A percentile compares a stretch with the other conserved stretches of the same genome.
Conservation (phyloP, 2,888 invertebrate genomes). For the Scaptodrosophila latifasciaeformis region DNA sequence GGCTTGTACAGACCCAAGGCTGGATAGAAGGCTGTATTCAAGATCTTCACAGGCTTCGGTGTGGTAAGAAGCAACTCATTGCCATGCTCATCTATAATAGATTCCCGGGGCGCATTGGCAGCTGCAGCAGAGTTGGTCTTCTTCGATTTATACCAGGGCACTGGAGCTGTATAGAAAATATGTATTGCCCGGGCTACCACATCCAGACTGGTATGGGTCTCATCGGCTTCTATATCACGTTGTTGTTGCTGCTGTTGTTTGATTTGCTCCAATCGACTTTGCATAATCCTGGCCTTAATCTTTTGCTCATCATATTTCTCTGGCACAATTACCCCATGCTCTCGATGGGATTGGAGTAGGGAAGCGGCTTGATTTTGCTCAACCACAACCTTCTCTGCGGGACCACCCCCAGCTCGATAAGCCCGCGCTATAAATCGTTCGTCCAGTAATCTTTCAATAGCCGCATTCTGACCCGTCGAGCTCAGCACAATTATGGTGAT, state of each 20-base stretch:
- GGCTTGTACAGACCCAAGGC: constrained; percentile 71
- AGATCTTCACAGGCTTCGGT: constrained; percentile 53
- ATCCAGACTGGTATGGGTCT: constrained; percentile 61
- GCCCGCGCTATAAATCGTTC: constrained; percentile 68
- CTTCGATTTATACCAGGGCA: constrained; percentile 73
- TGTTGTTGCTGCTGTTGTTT: constrained; percentile 58
- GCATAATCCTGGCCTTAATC: constrained; percentile 72
- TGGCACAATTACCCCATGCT: constrained; percentile 70
- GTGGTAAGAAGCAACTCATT: constrained; percentile 50
- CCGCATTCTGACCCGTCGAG: constrained; percentile 53
- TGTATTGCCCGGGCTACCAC: constrained; percentile 69
- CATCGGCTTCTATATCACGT: constrained; percentile 55
- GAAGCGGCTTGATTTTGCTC: not conserved
- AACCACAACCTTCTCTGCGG: constrained; percentile 8
- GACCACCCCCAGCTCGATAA: constrained; percentile 34
- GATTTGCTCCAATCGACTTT: constrained; percentile 71
- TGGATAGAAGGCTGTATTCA: constrained; percentile 74
- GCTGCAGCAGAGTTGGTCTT: constrained; percentile 39
- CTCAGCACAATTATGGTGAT: constrained; percentile 71
- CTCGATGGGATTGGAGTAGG: constrained; percentile 54
- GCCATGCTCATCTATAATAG: constrained; percentile 28
- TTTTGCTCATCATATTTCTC: constrained; percentile 75
- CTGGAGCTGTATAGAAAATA: constrained; percentile 73
- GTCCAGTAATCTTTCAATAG: constrained; percentile 64
- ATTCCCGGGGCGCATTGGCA: not conserved